These are phyloP conservation scores for Gobionotothen gibberifrons DNA, from an alignment of 2,797 vertebrate genomes.

Conservation along the genomic window DNA sequence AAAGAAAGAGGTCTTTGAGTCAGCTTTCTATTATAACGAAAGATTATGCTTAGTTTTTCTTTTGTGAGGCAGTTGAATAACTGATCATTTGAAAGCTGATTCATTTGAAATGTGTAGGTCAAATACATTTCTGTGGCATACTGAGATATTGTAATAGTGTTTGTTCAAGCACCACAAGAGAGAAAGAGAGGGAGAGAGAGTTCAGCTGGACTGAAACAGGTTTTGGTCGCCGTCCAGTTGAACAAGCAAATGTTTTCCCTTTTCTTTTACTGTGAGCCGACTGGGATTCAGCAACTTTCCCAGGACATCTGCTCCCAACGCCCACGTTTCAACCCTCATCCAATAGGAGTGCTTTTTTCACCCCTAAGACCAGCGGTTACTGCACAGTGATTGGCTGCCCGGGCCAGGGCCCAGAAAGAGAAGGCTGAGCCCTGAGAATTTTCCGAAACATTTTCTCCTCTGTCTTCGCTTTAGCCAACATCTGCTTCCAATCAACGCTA, in stretches of 20 bases:
- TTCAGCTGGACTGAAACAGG: conserved; percentile 79
- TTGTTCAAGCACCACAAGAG: conserved; percentile 55
- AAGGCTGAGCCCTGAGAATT: conserved; percentile 87
- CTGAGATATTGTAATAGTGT: conserved; percentile 52
- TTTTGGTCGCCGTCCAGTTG: conserved; percentile 85
- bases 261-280: conserved; percentile 80
- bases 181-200: conserved; percentile 39
- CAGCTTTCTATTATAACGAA: conserved; percentile 31
- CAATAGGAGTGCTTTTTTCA: conserved; percentile 74
- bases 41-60: conserved; percentile 25
- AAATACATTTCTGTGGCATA: conserved; percentile 29
- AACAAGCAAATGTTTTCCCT: conserved; percentile 85
- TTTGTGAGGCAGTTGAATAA: conserved; percentile 20
- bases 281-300: conserved; percentile 88
- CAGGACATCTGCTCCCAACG: conserved; percentile 88
- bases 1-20: conserved; percentile 27
- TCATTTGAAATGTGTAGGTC: conserved; percentile 43
- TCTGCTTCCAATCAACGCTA: conserved; percentile 89
- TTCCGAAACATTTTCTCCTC: conserved; percentile 84
- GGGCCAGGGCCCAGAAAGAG: conserved; percentile 84
- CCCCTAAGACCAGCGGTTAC: conserved; percentile 62
- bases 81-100: conserved; percentile 16
- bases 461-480: conserved; percentile 81
- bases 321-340: conserved; percentile 79
- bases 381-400: conserved; percentile 74